These are phyloP conservation scores for Sibirionetta formosa DNA, from an alignment of 2,797 vertebrate species.

Conservation along the genomic window DNA sequence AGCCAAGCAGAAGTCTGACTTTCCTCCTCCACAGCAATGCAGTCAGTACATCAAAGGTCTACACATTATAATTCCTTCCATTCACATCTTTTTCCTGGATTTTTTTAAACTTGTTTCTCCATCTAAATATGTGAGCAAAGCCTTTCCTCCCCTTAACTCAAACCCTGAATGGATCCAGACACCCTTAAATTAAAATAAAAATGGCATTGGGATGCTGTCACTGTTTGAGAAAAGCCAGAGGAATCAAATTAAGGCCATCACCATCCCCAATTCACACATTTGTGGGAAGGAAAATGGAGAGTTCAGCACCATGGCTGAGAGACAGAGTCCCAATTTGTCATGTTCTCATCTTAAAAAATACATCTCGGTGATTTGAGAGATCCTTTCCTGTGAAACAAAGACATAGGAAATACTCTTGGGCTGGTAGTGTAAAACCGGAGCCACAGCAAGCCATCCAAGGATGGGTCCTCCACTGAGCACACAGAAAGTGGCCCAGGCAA, in stretches of 20 bases:
- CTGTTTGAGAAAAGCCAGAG: conserved; percentile 67
- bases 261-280: conserved; percentile 29
- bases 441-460: not conserved
- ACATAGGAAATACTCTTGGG: not conserved
- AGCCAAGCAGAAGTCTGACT: not conserved
- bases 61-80: not conserved
- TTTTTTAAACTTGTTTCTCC: conserved; percentile 35
- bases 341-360: conserved; percentile 38
- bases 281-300: conserved; percentile 51
- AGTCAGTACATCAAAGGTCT: not conserved
- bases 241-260: conserved; percentile 50
- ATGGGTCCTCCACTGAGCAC: not conserved
- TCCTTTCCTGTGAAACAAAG: not conserved
- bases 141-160: not conserved
- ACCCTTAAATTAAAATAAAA: conserved; percentile 57
- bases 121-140: conserved; percentile 29
- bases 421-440: not conserved
- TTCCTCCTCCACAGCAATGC: not conserved
- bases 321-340: conserved; percentile 31
- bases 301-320: conserved; percentile 40
- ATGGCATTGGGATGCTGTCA: conserved; percentile 44
- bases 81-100: conserved; percentile 13
- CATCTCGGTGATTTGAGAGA: not conserved
- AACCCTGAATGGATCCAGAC: not conserved
- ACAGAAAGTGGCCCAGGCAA: not conserved